Evolutionary conservation across 2,888 invertebrate genomes (phyloP).

Genomic region (Oasisia sp.): DNA sequence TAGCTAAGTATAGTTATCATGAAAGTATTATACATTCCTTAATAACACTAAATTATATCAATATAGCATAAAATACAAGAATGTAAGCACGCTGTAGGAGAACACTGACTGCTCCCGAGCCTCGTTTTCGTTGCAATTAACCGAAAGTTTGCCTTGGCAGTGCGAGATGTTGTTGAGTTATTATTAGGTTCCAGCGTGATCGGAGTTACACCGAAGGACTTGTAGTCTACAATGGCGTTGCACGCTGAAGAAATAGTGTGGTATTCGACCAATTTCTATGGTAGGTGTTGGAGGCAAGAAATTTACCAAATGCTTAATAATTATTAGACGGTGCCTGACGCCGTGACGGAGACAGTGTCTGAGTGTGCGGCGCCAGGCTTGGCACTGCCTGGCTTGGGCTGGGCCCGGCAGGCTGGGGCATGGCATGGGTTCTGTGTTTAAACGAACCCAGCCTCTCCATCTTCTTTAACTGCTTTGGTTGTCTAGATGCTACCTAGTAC

Average conservation of each 20-base stretch:
- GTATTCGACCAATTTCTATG: slow-evolving; percentile 4
- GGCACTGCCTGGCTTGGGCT: neutral
- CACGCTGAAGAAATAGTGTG: slow-evolving; percentile 5
- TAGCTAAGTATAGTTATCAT: neutral
- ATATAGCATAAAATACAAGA: neutral
- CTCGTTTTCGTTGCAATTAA: slow-evolving; percentile 4
- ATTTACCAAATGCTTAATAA: neutral
- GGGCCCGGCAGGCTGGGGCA: neutral
- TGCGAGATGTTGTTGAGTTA: neutral
- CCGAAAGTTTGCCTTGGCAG: neutral
- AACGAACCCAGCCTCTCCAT: too few species aligned
- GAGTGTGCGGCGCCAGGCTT: neutral
- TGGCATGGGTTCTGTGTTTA: too few species aligned
- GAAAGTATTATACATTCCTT: neutral
- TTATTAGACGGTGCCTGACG: neutral
- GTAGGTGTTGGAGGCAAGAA: neutral
- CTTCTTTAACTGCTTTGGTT: too few species aligned
- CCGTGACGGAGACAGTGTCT: neutral
- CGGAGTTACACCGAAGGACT: neutral
- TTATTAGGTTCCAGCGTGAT: neutral
- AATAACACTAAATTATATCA: neutral
- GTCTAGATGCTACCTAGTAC: too few species aligned
- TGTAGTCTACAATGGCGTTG: neutral
- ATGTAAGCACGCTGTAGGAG: neutral
- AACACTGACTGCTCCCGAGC: slow-evolving; percentile 13